These are phyloP conservation scores for Drosophila basisetae DNA, from an alignment of 2,888 invertebrate genomes.

Conservation along the genomic window DNA sequence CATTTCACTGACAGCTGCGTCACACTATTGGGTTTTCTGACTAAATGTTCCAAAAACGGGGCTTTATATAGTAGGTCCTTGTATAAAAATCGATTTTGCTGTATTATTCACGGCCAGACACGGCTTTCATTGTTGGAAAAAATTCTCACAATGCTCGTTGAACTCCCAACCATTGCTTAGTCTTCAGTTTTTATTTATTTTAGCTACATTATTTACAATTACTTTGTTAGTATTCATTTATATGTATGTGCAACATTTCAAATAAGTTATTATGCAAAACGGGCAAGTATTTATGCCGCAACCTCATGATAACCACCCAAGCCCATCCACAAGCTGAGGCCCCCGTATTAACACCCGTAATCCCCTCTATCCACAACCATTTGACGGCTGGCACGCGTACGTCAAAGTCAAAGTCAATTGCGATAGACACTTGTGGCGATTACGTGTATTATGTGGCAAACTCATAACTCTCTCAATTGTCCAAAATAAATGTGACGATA, in stretches of 20 bases:
- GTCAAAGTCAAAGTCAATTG: constrained; percentile 76
- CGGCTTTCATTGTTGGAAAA: neutral
- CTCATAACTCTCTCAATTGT: constrained; percentile 49
- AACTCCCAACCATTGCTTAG: neutral
- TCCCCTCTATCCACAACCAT: neutral
- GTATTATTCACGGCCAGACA: neutral
- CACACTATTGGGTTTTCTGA: neutral
- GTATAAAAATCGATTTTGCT: neutral
- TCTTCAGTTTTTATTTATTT: neutral
- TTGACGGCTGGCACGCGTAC: constrained; percentile 44
- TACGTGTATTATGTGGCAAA: constrained; percentile 37
- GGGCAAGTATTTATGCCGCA: neutral
- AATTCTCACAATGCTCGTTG: neutral
- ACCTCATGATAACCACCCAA: neutral
- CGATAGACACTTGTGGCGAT: constrained; percentile 39
- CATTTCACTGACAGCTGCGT: neutral
- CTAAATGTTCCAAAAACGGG: neutral
- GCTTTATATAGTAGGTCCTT: neutral
- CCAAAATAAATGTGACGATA: constrained; percentile 41
- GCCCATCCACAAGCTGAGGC: constrained; percentile 1
- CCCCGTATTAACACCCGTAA: neutral
- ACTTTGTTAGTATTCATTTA: neutral
- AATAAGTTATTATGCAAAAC: neutral
- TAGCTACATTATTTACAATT: neutral
- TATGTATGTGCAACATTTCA: neutral